Percentiles rank a stretch among this genome's conserved stretches.
These are phyloP conservation scores for Muscicapa comitata DNA, from an alignment of 2,797 vertebrate genomes.

Conservation along the genomic window DNA sequence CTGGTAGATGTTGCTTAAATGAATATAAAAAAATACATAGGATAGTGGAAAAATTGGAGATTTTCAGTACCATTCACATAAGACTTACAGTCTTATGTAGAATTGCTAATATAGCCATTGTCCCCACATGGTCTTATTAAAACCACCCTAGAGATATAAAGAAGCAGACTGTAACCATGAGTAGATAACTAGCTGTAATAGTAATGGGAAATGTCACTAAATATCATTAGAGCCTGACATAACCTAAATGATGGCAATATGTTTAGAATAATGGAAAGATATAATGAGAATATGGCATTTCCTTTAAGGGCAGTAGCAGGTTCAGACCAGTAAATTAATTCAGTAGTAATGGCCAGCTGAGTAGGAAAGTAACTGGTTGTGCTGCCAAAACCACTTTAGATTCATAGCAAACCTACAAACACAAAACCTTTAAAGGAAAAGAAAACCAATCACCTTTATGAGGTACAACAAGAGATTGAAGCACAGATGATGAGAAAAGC, in stretches of 20 bases:
- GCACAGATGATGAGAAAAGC: neutral
- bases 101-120: neutral
- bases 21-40: neutral
- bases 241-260: conserved; percentile 1
- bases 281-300: conserved; percentile 35
- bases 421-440: neutral
- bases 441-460: neutral
- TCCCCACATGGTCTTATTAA: neutral
- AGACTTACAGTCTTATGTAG: neutral
- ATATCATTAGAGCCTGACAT: conserved; percentile 47
- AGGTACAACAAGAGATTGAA: neutral
- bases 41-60: neutral
- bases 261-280: conserved; percentile 4
- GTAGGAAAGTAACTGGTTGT: neutral
- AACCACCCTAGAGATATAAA: neutral
- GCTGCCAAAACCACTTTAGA: neutral
- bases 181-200: conserved; percentile 10
- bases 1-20: neutral
- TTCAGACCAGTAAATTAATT: conserved; percentile 31
- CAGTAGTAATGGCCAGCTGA: neutral
- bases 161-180: neutral
- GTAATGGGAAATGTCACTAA: conserved; percentile 33
- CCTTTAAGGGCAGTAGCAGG: conserved; percentile 6
- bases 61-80: neutral
- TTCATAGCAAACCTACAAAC: neutral